A percentile compares a stretch with the other conserved stretches of the same genome.
These are phyloP conservation scores for Antechinus flavipes DNA, from an alignment of 2,113 vertebrate genomes.

Conservation along the genomic window DNA sequence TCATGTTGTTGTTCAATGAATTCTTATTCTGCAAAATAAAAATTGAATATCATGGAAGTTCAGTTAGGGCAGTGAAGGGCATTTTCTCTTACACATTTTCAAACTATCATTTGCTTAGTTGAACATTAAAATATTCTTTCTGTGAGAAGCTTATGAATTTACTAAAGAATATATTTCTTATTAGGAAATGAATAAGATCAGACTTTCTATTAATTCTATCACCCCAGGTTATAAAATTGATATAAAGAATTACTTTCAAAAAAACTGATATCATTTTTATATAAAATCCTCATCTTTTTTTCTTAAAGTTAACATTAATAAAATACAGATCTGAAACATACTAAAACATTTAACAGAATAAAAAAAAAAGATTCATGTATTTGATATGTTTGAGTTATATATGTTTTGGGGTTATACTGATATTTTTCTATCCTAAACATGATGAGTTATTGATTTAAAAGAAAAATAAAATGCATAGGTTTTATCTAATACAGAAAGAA, in stretches of 20 bases:
- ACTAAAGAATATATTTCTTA: neutral
- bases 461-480: neutral
- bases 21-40: conserved; percentile 76
- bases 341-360: neutral
- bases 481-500: neutral
- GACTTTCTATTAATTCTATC: neutral
- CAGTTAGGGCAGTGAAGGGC: neutral
- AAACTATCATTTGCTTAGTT: neutral
- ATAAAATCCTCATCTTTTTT: neutral
- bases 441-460: neutral
- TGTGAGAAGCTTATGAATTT: neutral
- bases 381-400: neutral
- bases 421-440: neutral
- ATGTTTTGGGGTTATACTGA: neutral
- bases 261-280: neutral
- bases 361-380: neutral
- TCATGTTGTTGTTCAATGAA: conserved; percentile 87
- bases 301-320: neutral
- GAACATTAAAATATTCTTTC: conserved; percentile 8
- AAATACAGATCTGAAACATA: neutral
- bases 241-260: conserved; percentile 6
- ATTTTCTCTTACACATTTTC: neutral
- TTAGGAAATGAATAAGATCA: neutral
- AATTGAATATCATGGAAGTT: conserved; percentile 44
- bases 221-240: conserved; percentile 25